phyloP scores from a whole-genome alignment of 2,797 vertebrate genomes.

The Varecia variegata region DNA sequence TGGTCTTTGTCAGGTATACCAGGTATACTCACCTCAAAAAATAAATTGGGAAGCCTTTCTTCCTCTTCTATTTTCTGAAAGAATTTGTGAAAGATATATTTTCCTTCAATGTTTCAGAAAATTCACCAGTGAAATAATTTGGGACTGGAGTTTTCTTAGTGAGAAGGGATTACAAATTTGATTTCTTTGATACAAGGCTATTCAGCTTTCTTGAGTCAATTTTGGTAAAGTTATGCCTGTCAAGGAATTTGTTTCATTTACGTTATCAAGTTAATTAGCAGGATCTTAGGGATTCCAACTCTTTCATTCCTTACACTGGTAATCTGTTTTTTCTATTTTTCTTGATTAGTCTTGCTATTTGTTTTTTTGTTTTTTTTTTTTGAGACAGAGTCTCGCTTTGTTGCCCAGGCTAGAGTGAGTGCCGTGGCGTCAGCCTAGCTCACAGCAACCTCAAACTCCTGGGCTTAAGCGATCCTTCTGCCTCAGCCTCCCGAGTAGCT shows the following conservation, averaged over 20 bases:
- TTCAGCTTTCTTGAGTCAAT: background rate
- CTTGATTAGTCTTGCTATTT: background rate
- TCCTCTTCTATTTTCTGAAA: constrained; percentile 20
- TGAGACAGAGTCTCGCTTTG: no score
- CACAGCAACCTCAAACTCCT: no score
- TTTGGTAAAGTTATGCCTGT: background rate
- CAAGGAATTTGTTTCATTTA: background rate
- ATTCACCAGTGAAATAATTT: background rate
- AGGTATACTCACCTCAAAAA: background rate
- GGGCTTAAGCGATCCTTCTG: no score
- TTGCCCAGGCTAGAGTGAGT: no score
- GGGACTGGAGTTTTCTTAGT: background rate
- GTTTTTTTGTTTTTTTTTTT: no score
- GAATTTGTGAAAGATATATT: background rate
- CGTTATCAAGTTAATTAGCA: constrained; percentile 2
- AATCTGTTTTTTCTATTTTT: background rate
- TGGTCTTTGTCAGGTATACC: background rate
- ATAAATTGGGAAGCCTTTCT: background rate
- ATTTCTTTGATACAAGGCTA: background rate
- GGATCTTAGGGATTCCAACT: background rate
- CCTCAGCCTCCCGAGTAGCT: no score
- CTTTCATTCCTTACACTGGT: constrained; percentile 2
- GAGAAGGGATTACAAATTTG: constrained; percentile 9
- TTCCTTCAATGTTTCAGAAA: background rate
- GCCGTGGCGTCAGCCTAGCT: no score